Evolutionary conservation across 2,888 invertebrate genomes (phyloP).

Genomic region (Philaethria dido): DNA sequence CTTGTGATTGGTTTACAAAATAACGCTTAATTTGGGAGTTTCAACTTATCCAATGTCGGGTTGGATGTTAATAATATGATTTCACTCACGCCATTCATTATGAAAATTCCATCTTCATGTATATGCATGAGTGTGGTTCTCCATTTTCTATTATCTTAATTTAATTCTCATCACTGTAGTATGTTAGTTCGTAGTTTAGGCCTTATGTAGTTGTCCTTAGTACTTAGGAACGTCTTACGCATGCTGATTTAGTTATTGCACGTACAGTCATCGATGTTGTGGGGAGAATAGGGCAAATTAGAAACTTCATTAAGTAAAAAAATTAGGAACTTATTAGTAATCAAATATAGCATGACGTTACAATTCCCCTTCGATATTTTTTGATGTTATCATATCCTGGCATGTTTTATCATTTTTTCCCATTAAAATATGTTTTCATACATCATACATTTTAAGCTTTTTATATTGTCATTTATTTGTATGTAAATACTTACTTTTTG

Average conservation of each 20-base stretch:
- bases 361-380: constrained; percentile 2
- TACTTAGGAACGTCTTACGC: constrained; percentile 26
- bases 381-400: constrained; percentile 7
- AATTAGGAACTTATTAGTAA: neutral
- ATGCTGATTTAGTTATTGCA: constrained; percentile 32
- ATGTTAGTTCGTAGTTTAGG: constrained; percentile 39
- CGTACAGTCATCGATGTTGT: constrained; percentile 7
- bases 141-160: constrained; percentile 45
- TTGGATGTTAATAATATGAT: constrained; percentile 64
- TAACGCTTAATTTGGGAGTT: constrained; percentile 67
- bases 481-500: constrained; percentile 4
- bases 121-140: constrained; percentile 82
- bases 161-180: constrained; percentile 55
- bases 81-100: constrained; percentile 48
- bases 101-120: constrained; percentile 55
- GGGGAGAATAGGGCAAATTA: neutral
- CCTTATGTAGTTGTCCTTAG: constrained; percentile 13
- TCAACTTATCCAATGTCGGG: constrained; percentile 68
- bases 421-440: constrained; percentile 1
- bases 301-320: neutral
- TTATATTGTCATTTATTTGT: constrained; percentile 16
- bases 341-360: constrained; percentile 5
- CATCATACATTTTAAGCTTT: constrained; percentile 16
- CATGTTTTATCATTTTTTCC: constrained; percentile 8
- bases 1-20: constrained; percentile 82